A percentile compares a stretch with the other conserved stretches of the same genome.
Evolutionary conservation across 2,888 invertebrate species (phyloP).

Genomic region (Drosophila ezoana): DNA sequence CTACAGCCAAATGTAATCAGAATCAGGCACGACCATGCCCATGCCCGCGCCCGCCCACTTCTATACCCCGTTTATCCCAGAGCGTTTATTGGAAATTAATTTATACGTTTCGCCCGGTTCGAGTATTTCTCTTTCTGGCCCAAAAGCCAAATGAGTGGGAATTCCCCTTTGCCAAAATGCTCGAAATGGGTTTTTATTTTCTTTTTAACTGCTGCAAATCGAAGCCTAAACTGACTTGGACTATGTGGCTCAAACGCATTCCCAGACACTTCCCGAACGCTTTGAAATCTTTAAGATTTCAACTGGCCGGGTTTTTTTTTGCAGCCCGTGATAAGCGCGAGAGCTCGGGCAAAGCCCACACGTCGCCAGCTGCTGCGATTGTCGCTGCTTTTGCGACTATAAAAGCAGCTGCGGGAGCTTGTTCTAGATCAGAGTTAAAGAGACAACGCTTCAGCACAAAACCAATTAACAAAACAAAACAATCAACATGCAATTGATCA

Average conservation of each 20-base stretch:
- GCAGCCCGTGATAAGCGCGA: constrained; percentile 12
- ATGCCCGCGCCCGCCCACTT: not conserved
- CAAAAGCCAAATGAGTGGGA: constrained; percentile 22
- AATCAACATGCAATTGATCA: constrained; percentile 49
- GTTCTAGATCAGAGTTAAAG: not conserved
- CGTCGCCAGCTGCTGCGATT: not conserved
- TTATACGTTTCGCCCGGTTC: constrained; percentile 15
- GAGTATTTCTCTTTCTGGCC: not conserved
- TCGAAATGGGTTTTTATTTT: not conserved
- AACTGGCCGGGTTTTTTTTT: constrained; percentile 34
- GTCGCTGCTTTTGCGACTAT: constrained; percentile 18
- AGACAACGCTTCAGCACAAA: constrained; percentile 4
- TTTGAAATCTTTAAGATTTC: constrained; percentile 21
- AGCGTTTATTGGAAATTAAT: constrained; percentile 56
- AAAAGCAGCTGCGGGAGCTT: constrained; percentile 22
- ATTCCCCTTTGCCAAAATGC: constrained; percentile 10
- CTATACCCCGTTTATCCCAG: not conserved
- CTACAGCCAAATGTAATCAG: constrained; percentile 24
- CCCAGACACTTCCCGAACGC: constrained; percentile 23
- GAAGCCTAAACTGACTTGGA: constrained; percentile 38
- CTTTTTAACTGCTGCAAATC: constrained; percentile 25
- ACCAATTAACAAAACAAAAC: not conserved
- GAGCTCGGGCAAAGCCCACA: constrained; percentile 25
- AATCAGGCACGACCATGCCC: not conserved
- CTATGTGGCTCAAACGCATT: constrained; percentile 54